Evolutionary conservation across 1,140 invertebrate species (phyloP).

Genomic region (Mylabris phalerata): DNA sequence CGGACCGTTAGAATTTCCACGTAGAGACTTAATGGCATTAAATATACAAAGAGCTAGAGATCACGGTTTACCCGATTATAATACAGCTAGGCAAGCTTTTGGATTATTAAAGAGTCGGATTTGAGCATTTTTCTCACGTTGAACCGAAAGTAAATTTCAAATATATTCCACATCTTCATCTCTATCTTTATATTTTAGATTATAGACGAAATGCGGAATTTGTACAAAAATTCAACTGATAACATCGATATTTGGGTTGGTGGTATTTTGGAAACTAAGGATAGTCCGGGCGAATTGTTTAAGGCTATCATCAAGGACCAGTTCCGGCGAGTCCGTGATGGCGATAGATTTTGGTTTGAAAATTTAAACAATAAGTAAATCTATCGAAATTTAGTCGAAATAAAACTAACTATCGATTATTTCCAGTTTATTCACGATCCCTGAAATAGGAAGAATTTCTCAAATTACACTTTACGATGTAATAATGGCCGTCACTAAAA

Average conservation of each 20-base stretch:
- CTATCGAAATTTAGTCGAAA: not conserved
- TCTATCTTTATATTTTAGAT: conserved; percentile 33
- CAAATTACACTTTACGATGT: conserved; percentile 51
- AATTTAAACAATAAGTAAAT: conserved; percentile 46
- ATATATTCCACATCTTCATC: not conserved
- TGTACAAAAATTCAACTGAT: conserved; percentile 48
- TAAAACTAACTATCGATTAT: not conserved
- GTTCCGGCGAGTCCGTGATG: conserved; percentile 49
- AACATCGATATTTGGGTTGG: conserved; percentile 62
- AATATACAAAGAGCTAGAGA: conserved; percentile 64
- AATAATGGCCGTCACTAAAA: conserved; percentile 48
- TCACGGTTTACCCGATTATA: conserved; percentile 62
- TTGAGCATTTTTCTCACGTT: conserved; percentile 25
- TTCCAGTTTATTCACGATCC: conserved; percentile 50
- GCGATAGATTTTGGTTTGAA: conserved; percentile 55
- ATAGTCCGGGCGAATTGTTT: conserved; percentile 57
- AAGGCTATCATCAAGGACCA: conserved; percentile 48
- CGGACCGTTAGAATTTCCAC: conserved; percentile 62
- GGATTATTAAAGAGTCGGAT: conserved; percentile 35
- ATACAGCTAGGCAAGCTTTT: conserved; percentile 51
- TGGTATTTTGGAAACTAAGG: conserved; percentile 58
- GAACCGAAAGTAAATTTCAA: conserved; percentile 2
- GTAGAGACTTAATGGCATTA: conserved; percentile 57
- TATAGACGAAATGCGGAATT: conserved; percentile 36
- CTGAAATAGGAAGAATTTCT: conserved; percentile 50